Evolutionary conservation across 2,888 invertebrate species (phyloP).

Genomic region (Pegoplata infirma): DNA sequence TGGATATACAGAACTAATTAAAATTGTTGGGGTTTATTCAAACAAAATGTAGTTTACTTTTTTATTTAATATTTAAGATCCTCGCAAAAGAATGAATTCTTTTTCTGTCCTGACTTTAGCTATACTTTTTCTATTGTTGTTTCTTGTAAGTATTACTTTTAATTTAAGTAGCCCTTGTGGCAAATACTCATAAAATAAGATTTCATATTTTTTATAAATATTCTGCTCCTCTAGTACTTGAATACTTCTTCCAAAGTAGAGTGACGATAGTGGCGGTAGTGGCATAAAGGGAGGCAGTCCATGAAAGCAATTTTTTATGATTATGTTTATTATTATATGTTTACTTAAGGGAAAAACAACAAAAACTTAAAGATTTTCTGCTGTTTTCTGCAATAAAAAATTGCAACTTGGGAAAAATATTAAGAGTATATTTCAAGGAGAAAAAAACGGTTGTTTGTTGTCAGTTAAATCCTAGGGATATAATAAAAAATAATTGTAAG

Average conservation of each 20-base stretch:
- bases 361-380: conserved; percentile 3
- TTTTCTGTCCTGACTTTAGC: too few species aligned
- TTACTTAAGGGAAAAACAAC: conserved; percentile 35
- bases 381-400: conserved; percentile 1
- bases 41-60: too few species aligned
- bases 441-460: background rate
- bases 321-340: conserved; percentile 54
- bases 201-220: conserved; percentile 19
- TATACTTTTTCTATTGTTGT: background rate
- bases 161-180: conserved; percentile 58
- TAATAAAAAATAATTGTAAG: background rate
- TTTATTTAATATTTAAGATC: too few species aligned
- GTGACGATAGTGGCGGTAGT: background rate
- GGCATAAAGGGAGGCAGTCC: background rate
- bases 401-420: conserved; percentile 19
- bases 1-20: too few species aligned
- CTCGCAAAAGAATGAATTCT: too few species aligned
- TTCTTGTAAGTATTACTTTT: conserved; percentile 19
- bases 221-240: background rate
- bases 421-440: background rate
- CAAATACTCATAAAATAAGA: conserved; percentile 45
- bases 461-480: background rate
- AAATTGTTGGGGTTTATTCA: too few species aligned
- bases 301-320: conserved; percentile 50
- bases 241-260: background rate